These are phyloP conservation scores for Chondrosia reniformis DNA, from an alignment of 37 sponge, comb jelly and placozoan genomes.

Conservation along the genomic window DNA sequence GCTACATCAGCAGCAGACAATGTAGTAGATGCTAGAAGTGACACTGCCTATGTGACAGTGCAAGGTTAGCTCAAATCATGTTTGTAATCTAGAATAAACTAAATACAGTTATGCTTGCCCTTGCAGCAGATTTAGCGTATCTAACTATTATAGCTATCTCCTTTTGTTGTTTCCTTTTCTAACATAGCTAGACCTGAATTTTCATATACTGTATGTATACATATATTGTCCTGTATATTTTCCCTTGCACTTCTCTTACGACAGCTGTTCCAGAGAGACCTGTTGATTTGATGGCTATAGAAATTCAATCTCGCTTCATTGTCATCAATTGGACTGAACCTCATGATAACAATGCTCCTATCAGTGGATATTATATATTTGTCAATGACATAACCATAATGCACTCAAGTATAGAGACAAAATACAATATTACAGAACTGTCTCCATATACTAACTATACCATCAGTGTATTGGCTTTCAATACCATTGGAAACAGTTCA, in stretches of 20 bases:
- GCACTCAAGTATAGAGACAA: background rate
- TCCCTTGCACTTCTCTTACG: too few species aligned
- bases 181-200: background rate
- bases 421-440: conserved; percentile 1
- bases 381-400: background rate
- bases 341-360: conserved; percentile 64
- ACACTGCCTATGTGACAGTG: conserved; percentile 18
- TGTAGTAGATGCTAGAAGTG: background rate
- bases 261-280: conserved; percentile 36
- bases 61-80: conserved; percentile 52
- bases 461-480: conserved; percentile 31
- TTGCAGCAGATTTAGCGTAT: too few species aligned
- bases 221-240: background rate
- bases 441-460: conserved; percentile 34
- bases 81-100: too few species aligned
- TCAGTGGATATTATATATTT: conserved; percentile 23
- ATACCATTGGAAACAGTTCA: conserved; percentile 31
- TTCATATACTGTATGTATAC: background rate
- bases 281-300: conserved; percentile 14
- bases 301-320: conserved; percentile 26
- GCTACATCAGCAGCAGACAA: background rate
- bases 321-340: conserved; percentile 45
- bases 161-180: too few species aligned
- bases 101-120: too few species aligned
- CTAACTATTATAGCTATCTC: too few species aligned